Evolutionary conservation across 2,888 invertebrate genomes (phyloP), one percentile per base, ranked within the genome.

Genomic region (Homarus gammarus): DNA sequence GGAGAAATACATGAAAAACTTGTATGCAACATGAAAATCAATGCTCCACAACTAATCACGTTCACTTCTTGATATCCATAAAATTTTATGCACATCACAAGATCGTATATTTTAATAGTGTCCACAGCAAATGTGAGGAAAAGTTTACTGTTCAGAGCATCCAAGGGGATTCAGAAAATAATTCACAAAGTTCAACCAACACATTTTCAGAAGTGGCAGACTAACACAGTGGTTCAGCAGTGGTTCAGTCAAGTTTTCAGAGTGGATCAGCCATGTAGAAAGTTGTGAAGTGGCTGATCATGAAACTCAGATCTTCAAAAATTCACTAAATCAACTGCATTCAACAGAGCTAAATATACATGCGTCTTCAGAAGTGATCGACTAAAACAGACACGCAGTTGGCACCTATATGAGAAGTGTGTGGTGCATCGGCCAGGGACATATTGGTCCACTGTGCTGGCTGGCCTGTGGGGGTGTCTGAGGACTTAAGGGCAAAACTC

Each of bases 351-450:
- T 56, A 70, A 33, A 36, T 70, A 31, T 18, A 70, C 27, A 79
- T 49, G 64, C 22, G 64, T 79, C 79, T 79, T 87, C 81, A 87
- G 87, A 87, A 98, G 94, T 98, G 98, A 94, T 98, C 98, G 92
- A 98, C 97, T 94, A 97, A 96, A 89, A 98, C 98, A 84, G 97
- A 97, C 64, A 98, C 97, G 92, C 97, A 97, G 94, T 97, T 97
- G 78, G 97, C 96, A 38, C 97, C 97, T 10, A 94, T 93, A 90
- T 97, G 96, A 92, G 97, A 97, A 92, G 93, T 93, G 12, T 92
- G 93, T 22, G 97, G 95, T 93, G 97, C 95, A 92, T 97, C 97
- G 93, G 97, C 97, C 96, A 98, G 96, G 93, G 97, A 96, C 92
- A 97, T 96, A 94, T 96, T 96, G 93, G 97, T 95, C 94, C 97